Evolutionary conservation across 2,797 vertebrate species (phyloP), one percentile per base, ranked within the genome.

Genomic region (Lophius americanus): DNA sequence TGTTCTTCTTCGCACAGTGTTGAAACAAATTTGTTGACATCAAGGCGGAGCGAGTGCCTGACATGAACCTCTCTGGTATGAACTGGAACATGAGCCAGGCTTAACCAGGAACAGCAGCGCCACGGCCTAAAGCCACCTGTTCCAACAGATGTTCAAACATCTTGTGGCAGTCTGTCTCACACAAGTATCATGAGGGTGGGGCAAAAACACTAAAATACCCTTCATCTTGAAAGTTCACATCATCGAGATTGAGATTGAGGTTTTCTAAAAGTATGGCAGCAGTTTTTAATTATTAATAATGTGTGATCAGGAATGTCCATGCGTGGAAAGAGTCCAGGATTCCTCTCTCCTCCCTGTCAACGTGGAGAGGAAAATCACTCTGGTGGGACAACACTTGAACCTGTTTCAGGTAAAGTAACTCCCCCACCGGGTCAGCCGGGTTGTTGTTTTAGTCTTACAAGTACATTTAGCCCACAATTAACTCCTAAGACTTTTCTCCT

Each of bases 331-430:
- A 23, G 92, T 99, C 55, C 94, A 95, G 76, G 95, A 95, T 49
- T 94, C 95, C 13, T 81, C 91, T 0, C 89, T 98, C 13, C 89
- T 98, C 42, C 97, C 97, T 0, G 96, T 98, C 75, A 95, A 94
- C 0, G 94, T 96, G 73, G 92, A 93, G 0, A 94, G 92, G 38
- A 95, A 96, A 80, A 93, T 99, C 64, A 95, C 91, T 0, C 87
- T 99, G 73, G 78, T 95, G 36, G 98, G 95, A 77, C 93, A 89
- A 66, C 97, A 99, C 83, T 93, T 99, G 14, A 86, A 95, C 55
- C 93, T 97, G 68, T 96, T 96, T 56, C 94, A 96, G 96, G 98
- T 98, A 92, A 83, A 2, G 11, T 10, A 37, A 44, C 23, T 32
- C 6, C 23, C 48, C 39, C 55, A 3, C 0, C 60, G 38, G 14